These are phyloP conservation scores for Ephestia elutella DNA, from an alignment of 1,140 invertebrate genomes.

Conservation along the genomic window DNA sequence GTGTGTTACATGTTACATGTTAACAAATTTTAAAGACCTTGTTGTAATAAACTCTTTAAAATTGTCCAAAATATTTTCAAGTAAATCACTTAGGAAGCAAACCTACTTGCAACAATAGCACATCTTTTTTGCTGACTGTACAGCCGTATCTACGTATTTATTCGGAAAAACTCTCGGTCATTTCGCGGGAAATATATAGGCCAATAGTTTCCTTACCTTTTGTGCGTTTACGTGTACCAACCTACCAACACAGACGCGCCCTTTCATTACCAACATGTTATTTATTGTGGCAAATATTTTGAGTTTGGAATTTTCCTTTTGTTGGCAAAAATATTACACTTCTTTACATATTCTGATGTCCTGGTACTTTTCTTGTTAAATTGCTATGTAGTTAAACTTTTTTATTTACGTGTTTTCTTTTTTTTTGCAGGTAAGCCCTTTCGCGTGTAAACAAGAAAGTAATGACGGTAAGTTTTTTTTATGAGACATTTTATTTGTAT, in stretches of 20 bases:
- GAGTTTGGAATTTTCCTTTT: conserved; percentile 24
- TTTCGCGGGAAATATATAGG: conserved; percentile 32
- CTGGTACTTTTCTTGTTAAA: conserved; percentile 24
- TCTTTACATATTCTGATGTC: conserved; percentile 33
- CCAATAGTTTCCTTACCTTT: conserved; percentile 35
- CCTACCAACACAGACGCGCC: conserved; percentile 16
- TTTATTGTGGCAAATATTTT: conserved; percentile 33
- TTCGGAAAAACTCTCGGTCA: conserved; percentile 38
- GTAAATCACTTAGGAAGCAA: too few relatives aligned
- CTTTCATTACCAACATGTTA: conserved; percentile 38
- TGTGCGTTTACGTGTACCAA: conserved; percentile 13
- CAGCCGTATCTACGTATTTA: conserved; percentile 25
- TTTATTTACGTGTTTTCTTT: conserved; percentile 19
- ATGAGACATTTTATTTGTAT: not conserved
- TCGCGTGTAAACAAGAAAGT: conserved; percentile 7
- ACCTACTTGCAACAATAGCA: too few relatives aligned
- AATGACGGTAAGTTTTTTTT: conserved; percentile 16
- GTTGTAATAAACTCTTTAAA: too few relatives aligned
- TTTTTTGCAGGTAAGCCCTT: conserved; percentile 42
- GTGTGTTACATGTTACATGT: too few relatives aligned
- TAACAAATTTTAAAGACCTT: too few relatives aligned
- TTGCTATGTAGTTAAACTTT: conserved; percentile 11
- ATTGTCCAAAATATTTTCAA: not conserved
- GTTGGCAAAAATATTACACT: conserved; percentile 28
- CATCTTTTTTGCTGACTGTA: conserved; percentile 20